Evolutionary conservation across 1,140 invertebrate species (phyloP).

Genomic region (Drosophila paulistorum): DNA sequence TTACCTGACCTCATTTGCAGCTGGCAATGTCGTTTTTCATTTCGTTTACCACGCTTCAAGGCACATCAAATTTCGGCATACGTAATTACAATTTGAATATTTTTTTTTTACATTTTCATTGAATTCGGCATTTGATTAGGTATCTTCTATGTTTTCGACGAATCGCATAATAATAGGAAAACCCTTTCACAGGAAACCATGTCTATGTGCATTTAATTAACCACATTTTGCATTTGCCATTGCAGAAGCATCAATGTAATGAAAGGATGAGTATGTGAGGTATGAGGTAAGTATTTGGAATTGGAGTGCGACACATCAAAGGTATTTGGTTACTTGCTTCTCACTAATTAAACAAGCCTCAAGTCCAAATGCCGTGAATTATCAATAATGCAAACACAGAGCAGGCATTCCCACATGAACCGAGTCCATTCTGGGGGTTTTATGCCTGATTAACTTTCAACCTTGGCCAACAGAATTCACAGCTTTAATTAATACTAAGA

Average conservation of each 20-base stretch:
- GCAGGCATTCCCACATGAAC: not conserved
- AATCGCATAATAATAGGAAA: constrained; percentile 22
- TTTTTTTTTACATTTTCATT: constrained; percentile 1
- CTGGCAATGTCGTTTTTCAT: constrained; percentile 33
- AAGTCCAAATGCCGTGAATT: constrained; percentile 45
- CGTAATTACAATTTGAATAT: constrained; percentile 23
- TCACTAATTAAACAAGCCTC: constrained; percentile 58
- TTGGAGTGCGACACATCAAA: constrained; percentile 63
- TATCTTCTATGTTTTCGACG: not conserved
- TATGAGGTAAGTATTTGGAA: not conserved
- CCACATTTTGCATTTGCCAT: constrained; percentile 53
- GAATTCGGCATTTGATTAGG: not conserved
- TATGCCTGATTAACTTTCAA: constrained; percentile 53
- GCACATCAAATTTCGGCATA: constrained; percentile 23
- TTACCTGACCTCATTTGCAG: constrained; percentile 25
- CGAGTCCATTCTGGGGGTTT: constrained; percentile 21
- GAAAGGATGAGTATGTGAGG: not conserved
- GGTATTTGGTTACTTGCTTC: constrained; percentile 31
- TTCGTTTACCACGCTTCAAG: constrained; percentile 37
- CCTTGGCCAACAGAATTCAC: constrained; percentile 30
- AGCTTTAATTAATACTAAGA: constrained; percentile 62
- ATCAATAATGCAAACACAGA: constrained; percentile 66
- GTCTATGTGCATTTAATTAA: constrained; percentile 72
- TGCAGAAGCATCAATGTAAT: constrained; percentile 5
- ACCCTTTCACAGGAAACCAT: constrained; percentile 50